Conservation (phyloP, 2,888 invertebrate species). For the Dendrolimus houi region DNA sequence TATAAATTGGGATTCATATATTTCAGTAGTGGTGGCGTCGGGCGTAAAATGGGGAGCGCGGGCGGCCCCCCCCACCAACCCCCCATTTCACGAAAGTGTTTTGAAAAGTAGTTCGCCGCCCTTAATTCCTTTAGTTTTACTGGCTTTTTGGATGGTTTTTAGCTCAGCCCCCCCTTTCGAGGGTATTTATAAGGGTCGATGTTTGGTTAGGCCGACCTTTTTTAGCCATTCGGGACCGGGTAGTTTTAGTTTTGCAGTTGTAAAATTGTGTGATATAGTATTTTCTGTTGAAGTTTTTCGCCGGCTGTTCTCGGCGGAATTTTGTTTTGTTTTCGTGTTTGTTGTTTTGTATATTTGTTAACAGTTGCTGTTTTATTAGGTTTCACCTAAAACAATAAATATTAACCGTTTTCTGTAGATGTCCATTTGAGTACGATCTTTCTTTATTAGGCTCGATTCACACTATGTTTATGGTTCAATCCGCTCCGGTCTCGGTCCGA, state of each 20-base stretch:
- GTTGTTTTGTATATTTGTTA: neutral
- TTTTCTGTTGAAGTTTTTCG: neutral
- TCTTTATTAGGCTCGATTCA: too few relatives aligned
- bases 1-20: slow-evolving; percentile 75
- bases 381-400: too few relatives aligned
- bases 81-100: slow-evolving; percentile 52
- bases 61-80: neutral
- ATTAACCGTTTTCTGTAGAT: too few relatives aligned
- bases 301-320: neutral
- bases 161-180: slow-evolving; percentile 30
- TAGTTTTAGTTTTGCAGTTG: slow-evolving; percentile 58
- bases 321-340: slow-evolving; percentile 4
- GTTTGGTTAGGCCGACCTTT: slow-evolving; percentile 75
- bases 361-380: too few relatives aligned
- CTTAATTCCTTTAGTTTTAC: slow-evolving; percentile 75
- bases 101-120: slow-evolving; percentile 69
- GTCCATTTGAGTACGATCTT: too few relatives aligned
- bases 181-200: slow-evolving; percentile 68
- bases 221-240: slow-evolving; percentile 57
- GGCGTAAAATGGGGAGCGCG: slow-evolving; percentile 20
- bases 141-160: slow-evolving; percentile 73
- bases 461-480: too few relatives aligned
- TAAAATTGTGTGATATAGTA: slow-evolving; percentile 47
- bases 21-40: slow-evolving; percentile 40
- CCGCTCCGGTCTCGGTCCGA: too few relatives aligned